A percentile compares a stretch with the other conserved stretches of the same genome.
phyloP scores from a whole-genome alignment of 2,888 invertebrate genomes.

The Orgyia antiqua region DNA sequence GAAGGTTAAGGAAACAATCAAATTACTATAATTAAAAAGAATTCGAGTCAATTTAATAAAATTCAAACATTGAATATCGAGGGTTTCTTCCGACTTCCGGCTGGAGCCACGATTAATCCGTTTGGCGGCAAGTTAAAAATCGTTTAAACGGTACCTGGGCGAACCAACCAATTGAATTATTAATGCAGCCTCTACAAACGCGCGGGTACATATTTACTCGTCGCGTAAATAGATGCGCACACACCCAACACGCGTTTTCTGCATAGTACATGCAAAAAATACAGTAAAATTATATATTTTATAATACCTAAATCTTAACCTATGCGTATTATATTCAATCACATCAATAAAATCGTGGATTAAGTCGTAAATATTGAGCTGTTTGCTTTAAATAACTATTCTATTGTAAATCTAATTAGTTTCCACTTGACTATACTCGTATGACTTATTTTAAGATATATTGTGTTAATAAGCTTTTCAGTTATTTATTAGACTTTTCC shows the following conservation, averaged over 20 bases:
- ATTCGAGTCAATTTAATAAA: conserved; percentile 31
- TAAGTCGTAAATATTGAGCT: no score
- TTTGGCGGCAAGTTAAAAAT: conserved; percentile 73
- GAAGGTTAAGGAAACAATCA: conserved; percentile 24
- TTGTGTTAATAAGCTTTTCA: no score
- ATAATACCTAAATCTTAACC: no score
- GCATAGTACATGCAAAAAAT: conserved; percentile 37
- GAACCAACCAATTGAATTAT: conserved; percentile 75
- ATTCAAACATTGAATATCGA: conserved; percentile 24
- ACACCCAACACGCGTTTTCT: conserved; percentile 74
- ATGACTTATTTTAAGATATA: no score
- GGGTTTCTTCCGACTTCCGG: conserved; percentile 14
- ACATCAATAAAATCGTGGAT: no score
- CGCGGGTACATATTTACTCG: conserved; percentile 76
- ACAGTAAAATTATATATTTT: conserved; percentile 17
- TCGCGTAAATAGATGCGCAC: conserved; percentile 77
- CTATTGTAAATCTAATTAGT: no score
- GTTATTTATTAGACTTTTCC: no score
- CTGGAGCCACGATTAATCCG: conserved; percentile 60
- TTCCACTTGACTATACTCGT: no score
- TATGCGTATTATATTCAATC: no score
- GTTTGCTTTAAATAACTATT: no score
- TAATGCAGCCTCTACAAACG: conserved; percentile 77
- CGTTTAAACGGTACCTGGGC: conserved; percentile 73
- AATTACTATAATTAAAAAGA: conserved; percentile 31